phyloP scores from a whole-genome alignment of 2,888 invertebrate species.

The Melikaiella ostensackeni region DNA sequence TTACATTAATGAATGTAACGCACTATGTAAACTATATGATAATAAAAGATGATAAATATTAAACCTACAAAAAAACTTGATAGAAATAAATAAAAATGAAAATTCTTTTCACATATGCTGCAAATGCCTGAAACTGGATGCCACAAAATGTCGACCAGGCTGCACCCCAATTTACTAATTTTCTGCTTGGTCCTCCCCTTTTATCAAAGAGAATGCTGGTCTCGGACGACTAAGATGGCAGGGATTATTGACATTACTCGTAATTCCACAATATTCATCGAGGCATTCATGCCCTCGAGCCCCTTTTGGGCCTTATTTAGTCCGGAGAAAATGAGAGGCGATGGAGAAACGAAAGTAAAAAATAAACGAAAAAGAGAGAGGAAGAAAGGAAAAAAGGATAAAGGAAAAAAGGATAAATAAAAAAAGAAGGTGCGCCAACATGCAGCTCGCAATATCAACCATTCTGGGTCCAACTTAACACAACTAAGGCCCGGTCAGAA shows the following conservation, averaged over 20 bases:
- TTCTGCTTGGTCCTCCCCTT: constrained; percentile 2
- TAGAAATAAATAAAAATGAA: background rate
- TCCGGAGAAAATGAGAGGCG: background rate
- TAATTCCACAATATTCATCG: constrained; percentile 54
- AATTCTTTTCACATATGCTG: background rate
- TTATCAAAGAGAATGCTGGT: constrained; percentile 3
- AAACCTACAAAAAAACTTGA: too few relatives aligned
- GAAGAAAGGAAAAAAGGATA: background rate
- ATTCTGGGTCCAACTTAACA: constrained; percentile 22
- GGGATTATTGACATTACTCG: constrained; percentile 52
- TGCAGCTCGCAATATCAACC: constrained; percentile 43
- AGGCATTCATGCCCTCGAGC: constrained; percentile 50
- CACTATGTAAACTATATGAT: too few relatives aligned
- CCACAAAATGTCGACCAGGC: constrained; percentile 1
- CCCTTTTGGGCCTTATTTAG: constrained; percentile 54
- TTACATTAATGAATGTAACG: too few relatives aligned
- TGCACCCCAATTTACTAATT: background rate
- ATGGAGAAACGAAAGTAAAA: constrained; percentile 10
- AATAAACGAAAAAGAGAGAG: background rate
- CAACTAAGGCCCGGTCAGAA: constrained; percentile 38
- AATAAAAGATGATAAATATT: too few relatives aligned
- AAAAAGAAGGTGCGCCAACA: constrained; percentile 34
- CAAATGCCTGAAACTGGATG: background rate
- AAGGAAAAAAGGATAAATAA: constrained; percentile 6
- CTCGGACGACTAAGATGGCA: constrained; percentile 10